phyloP scores from a whole-genome alignment of 2,888 invertebrate genomes.

The Stenodera caucasica region DNA sequence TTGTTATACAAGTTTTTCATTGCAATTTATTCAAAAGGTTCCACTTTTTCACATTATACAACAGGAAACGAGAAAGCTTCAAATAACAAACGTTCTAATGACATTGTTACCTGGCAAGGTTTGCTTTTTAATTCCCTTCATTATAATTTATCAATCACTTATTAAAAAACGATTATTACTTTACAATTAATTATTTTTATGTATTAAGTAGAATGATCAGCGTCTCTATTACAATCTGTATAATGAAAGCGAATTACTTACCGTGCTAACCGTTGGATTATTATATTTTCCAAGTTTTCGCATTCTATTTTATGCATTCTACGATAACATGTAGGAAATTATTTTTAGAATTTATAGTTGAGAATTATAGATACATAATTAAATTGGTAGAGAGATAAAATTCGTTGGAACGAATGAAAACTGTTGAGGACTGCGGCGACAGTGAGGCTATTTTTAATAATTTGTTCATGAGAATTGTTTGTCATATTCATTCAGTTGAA shows the following conservation, averaged over 20 bases:
- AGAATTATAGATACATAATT: conserved; percentile 2
- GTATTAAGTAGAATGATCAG: too few species aligned
- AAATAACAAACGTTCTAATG: not conserved
- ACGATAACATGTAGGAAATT: not conserved
- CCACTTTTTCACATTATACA: not conserved
- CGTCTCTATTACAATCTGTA: too few species aligned
- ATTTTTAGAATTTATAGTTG: not conserved
- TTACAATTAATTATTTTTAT: too few species aligned
- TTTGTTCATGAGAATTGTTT: not conserved
- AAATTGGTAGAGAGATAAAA: conserved; percentile 3
- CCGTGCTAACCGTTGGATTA: too few species aligned
- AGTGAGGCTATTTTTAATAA: not conserved
- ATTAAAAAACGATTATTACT: too few species aligned
- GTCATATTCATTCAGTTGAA: not conserved
- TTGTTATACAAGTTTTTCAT: conserved; percentile 6
- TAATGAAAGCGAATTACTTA: too few species aligned
- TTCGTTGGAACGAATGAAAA: not conserved
- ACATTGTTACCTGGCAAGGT: not conserved
- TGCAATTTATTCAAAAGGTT: not conserved
- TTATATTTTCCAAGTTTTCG: conserved; percentile 14
- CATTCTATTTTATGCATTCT: conserved; percentile 19
- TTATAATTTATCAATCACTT: conserved; percentile 13
- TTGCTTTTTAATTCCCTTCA: conserved; percentile 4
- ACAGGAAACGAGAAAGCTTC: not conserved
- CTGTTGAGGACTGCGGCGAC: not conserved